phyloP scores from a whole-genome alignment of 2,888 invertebrate species.

The Polydrusus pterygomalis region DNA sequence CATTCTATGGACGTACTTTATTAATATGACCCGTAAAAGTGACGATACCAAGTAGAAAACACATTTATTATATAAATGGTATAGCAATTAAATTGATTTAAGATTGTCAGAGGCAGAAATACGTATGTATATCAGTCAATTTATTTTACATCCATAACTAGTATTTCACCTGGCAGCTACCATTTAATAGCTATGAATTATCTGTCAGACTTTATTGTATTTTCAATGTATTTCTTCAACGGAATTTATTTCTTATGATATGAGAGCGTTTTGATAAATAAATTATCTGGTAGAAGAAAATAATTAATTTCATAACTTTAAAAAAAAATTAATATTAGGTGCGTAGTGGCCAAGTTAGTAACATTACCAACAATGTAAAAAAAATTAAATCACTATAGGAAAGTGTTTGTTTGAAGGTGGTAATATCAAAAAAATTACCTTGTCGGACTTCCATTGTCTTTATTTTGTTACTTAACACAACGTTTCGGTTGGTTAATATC shows the following conservation, averaged over 20 bases:
- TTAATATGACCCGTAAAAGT: constrained; percentile 34
- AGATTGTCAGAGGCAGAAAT: constrained; percentile 36
- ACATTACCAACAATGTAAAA: too few species aligned
- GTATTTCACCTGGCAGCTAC: constrained; percentile 33
- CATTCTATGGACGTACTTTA: constrained; percentile 33
- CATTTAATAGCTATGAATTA: constrained; percentile 25
- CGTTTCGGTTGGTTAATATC: too few species aligned
- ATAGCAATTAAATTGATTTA: constrained; percentile 51
- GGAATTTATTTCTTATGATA: neutral
- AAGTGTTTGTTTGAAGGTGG: too few species aligned
- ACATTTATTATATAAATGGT: constrained; percentile 41
- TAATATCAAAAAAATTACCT: too few species aligned
- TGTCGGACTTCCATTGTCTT: too few species aligned
- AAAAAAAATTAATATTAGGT: too few species aligned
- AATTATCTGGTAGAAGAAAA: too few species aligned
- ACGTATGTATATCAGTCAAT: constrained; percentile 40
- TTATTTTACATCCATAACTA: constrained; percentile 40
- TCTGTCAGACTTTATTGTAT: constrained; percentile 16
- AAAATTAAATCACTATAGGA: too few species aligned
- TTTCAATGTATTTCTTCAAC: constrained; percentile 13
- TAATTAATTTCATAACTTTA: too few species aligned
- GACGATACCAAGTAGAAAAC: constrained; percentile 33
- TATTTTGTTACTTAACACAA: too few species aligned
- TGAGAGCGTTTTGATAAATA: too few species aligned
- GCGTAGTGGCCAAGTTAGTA: too few species aligned